phyloP scores from a whole-genome alignment of 2,888 invertebrate genomes.

The Drosophila siamana region DNA sequence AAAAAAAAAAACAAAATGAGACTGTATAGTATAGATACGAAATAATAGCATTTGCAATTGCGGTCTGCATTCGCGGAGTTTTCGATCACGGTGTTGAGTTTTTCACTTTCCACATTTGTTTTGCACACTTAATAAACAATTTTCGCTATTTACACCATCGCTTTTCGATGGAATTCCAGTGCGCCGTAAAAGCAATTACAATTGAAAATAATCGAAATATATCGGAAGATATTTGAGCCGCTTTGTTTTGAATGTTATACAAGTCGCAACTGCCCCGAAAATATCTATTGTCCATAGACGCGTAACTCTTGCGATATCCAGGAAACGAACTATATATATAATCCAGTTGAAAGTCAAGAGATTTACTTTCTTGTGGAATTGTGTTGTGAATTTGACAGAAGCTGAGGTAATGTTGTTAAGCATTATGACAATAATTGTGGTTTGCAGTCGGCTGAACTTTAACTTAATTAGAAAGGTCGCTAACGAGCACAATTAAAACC shows the following conservation, averaged over 20 bases:
- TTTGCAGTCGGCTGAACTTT: no score
- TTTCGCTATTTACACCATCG: slow-evolving; percentile 57
- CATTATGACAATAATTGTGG: not conserved
- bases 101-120: slow-evolving; percentile 55
- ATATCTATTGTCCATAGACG: not conserved
- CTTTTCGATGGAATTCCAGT: slow-evolving; percentile 35
- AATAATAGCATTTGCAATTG: slow-evolving; percentile 24
- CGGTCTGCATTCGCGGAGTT: slow-evolving; percentile 35
- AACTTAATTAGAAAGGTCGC: not conserved
- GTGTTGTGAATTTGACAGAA: not conserved
- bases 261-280: not conserved
- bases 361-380: no score
- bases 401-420: not conserved
- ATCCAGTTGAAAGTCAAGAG: no score
- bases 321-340: not conserved
- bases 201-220: slow-evolving; percentile 25
- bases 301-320: not conserved
- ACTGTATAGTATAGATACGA: not conserved
- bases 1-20: not conserved
- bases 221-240: slow-evolving; percentile 15
- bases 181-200: slow-evolving; percentile 11
- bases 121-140: slow-evolving; percentile 49
- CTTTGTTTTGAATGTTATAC: not conserved
- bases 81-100: slow-evolving; percentile 36
- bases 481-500: not conserved